Conservation (phyloP, 2,113 vertebrate species). For the Lepus timidus region DNA sequence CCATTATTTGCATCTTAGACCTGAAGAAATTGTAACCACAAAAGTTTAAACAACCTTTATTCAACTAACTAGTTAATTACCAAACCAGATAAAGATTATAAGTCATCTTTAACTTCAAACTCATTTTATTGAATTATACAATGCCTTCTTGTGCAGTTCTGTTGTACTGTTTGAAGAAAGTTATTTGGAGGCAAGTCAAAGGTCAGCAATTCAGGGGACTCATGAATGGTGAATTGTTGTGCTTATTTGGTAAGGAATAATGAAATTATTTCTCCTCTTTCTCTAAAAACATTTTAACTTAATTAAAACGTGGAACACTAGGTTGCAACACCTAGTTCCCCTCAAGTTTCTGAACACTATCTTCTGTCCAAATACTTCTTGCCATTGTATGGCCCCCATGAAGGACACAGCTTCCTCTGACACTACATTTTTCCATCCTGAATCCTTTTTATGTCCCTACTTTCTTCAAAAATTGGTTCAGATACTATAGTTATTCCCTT, state of each 20-base stretch:
- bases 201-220: background rate
- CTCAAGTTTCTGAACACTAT: background rate
- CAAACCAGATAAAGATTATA: background rate
- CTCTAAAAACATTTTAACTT: background rate
- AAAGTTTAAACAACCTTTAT: background rate
- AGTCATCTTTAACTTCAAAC: background rate
- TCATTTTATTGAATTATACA: background rate
- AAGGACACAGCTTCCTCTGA: background rate
- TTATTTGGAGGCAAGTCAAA: background rate
- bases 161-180: background rate
- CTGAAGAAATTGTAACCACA: background rate
- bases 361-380: background rate
- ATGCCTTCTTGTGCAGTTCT: background rate
- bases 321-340: background rate
- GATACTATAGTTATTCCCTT: background rate
- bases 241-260: background rate
- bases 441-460: background rate
- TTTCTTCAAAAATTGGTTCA: background rate
- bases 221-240: background rate
- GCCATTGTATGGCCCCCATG: background rate
- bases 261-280: background rate
- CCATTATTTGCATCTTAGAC: background rate
- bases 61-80: background rate
- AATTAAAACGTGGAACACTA: background rate
- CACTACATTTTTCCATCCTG: too few relatives aligned